Evolutionary conservation across 92 coral and sea anemone species (phyloP).

Genomic region (Zoanthus solanderi): DNA sequence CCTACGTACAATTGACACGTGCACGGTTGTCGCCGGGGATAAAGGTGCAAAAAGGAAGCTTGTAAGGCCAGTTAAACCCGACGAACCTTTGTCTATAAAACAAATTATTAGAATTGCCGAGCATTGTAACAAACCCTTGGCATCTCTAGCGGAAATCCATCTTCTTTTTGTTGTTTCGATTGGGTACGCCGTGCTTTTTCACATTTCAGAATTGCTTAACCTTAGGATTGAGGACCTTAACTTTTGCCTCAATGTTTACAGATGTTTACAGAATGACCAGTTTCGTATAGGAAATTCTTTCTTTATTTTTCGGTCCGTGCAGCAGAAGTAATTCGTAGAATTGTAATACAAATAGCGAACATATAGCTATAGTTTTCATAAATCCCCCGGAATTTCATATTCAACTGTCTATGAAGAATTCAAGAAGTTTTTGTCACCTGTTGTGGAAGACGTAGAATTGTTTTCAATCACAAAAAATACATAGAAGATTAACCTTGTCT

Average conservation of each 20-base stretch:
- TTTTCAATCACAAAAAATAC: not conserved
- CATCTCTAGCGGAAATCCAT: too few relatives aligned
- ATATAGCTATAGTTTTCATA: not conserved
- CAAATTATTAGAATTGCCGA: not conserved
- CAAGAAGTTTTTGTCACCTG: not conserved
- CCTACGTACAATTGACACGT: not conserved
- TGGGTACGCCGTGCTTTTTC: too few relatives aligned
- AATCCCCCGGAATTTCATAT: not conserved
- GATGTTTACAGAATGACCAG: too few relatives aligned
- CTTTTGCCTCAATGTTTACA: too few relatives aligned
- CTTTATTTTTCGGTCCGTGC: too few relatives aligned
- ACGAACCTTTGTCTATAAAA: not conserved
- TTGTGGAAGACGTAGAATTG: not conserved
- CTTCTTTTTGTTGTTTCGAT: too few relatives aligned
- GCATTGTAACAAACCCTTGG: not conserved
- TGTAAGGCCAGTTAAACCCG: not conserved
- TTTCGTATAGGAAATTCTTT: too few relatives aligned
- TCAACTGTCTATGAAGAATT: not conserved
- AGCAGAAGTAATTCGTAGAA: too few relatives aligned
- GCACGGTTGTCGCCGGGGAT: not conserved
- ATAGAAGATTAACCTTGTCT: not conserved
- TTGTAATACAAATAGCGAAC: not conserved
- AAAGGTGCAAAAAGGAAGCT: not conserved
- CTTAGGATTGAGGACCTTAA: too few relatives aligned
- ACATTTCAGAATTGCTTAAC: too few relatives aligned